Evolutionary conservation across 2,797 vertebrate genomes (phyloP), one percentile per base, ranked within the genome.

Genomic region (Rhinella marina): DNA sequence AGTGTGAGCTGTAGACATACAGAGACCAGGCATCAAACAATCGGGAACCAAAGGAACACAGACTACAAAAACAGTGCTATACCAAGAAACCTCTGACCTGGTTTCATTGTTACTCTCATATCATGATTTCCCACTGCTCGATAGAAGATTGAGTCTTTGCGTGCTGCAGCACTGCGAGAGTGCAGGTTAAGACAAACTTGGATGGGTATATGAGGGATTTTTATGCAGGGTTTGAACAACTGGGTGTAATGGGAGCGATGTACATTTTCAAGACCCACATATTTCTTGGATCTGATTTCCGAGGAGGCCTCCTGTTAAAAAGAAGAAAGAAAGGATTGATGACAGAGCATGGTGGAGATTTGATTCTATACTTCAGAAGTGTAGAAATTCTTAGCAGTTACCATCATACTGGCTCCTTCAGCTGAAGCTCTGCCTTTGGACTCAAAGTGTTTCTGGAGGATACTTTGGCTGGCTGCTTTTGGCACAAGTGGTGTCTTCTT

Each of bases 401-500:
- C 92, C 91, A 1, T 90, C 73, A 87, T 64, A 21, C 88, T 27
- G 50, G 84, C 88, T 48, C 6, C 88, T 90, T 92, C 91, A 41
- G 56, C 48, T 57, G 92, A 91, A 72, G 56, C 41, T 73, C 0
- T 84, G 4, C 90, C 87, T 76, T 87, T 88, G 3, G 93, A 91
- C 81, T 90, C 91, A 84, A 94, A 93, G 87, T 86, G 92, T 82
- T 93, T 92, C 85, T 88, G 90, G 81, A 91, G 91, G 52, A 92
- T 89, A 79, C 82, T 66, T 52, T 87, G 66, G 64, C 89, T 72
- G 83, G n/a, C 17, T 81, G 75, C 68, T 87, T 2, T 86, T n/a
- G 95, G 94, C 70, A 97, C 91, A 73, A 98, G 85, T 11, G 94
- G 92, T 27, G 91, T 95, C 62, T 86, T 93, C 91, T 75, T 96